Evolutionary conservation across 2,113 vertebrate genomes (phyloP).

Genomic region (Notothenia coriiceps): DNA sequence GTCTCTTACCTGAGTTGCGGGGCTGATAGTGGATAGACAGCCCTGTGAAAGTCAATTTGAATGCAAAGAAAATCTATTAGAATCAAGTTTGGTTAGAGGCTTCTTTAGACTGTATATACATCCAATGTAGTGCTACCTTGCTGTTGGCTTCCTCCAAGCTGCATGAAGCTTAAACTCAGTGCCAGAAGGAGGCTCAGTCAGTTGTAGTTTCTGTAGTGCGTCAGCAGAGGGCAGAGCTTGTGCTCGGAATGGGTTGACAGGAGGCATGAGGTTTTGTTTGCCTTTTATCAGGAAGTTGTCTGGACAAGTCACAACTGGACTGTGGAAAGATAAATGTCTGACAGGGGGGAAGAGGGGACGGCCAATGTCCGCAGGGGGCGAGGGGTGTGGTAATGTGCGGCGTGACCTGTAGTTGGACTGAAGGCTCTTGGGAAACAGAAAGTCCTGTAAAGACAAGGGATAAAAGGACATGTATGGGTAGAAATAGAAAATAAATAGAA

Average conservation of each 20-base stretch:
- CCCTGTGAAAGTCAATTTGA: constrained; percentile 35
- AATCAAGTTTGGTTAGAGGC: not conserved
- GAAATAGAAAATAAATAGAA: not conserved
- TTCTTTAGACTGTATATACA: not conserved
- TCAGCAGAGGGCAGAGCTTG: constrained; percentile 74
- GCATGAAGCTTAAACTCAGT: constrained; percentile 7
- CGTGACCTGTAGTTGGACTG: constrained; percentile 47
- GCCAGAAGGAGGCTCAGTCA: constrained; percentile 14
- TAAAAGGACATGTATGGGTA: not conserved
- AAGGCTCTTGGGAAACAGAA: constrained; percentile 78
- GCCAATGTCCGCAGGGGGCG: constrained; percentile 24
- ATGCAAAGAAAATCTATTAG: constrained; percentile 22
- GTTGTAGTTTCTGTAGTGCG: constrained; percentile 46
- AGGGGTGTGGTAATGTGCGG: not conserved
- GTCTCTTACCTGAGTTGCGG: constrained; percentile 42
- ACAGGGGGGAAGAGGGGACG: constrained; percentile 76
- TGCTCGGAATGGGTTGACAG: constrained; percentile 22
- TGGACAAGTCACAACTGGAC: constrained; percentile 50
- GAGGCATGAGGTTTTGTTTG: constrained; percentile 43
- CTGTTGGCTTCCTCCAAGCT: constrained; percentile 30
- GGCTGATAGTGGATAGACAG: constrained; percentile 33
- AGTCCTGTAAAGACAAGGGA: constrained; percentile 70
- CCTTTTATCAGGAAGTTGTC: constrained; percentile 22
- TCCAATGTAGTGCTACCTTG: constrained; percentile 45
- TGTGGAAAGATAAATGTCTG: constrained; percentile 68